A percentile compares a stretch with the other conserved stretches of the same genome.
phyloP scores from a whole-genome alignment of 2,797 vertebrate species.

The Pristis pectinata region DNA sequence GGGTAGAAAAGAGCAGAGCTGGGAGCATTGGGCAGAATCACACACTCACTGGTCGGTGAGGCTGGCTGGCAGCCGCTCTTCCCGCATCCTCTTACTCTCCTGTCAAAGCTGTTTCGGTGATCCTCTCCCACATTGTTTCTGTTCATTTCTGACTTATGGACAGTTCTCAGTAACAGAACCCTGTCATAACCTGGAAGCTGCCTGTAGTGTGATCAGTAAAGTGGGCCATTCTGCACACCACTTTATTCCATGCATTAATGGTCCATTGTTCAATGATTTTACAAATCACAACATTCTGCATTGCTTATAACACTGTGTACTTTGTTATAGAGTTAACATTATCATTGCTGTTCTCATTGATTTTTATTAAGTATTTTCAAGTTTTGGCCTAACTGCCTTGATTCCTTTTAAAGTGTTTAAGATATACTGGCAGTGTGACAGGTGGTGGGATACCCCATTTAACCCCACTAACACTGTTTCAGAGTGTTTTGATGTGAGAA shows the following conservation, averaged over 20 bases:
- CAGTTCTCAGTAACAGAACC: too few relatives aligned
- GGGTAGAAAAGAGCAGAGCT: too few relatives aligned
- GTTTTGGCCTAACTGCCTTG: neutral
- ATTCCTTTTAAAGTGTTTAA: neutral
- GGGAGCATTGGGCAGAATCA: neutral
- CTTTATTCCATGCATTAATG: neutral
- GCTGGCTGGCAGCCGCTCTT: neutral
- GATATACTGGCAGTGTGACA: too few relatives aligned
- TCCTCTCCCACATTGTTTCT: too few relatives aligned
- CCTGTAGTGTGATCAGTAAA: neutral
- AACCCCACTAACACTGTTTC: neutral
- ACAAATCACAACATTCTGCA: too few relatives aligned
- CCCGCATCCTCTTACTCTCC: too few relatives aligned
- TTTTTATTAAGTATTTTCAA: neutral
- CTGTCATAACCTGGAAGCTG: too few relatives aligned
- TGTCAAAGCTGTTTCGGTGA: too few relatives aligned
- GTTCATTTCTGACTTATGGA: too few relatives aligned
- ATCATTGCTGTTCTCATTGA: neutral
- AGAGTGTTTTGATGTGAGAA: neutral
- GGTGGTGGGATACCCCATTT: neutral
- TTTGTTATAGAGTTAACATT: neutral
- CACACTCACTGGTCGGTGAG: too few relatives aligned
- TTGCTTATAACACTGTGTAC: too few relatives aligned
- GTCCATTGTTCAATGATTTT: neutral
- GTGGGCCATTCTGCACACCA: neutral